phyloP scores from a whole-genome alignment of 2,888 invertebrate species.

The Dynastes tityus region DNA sequence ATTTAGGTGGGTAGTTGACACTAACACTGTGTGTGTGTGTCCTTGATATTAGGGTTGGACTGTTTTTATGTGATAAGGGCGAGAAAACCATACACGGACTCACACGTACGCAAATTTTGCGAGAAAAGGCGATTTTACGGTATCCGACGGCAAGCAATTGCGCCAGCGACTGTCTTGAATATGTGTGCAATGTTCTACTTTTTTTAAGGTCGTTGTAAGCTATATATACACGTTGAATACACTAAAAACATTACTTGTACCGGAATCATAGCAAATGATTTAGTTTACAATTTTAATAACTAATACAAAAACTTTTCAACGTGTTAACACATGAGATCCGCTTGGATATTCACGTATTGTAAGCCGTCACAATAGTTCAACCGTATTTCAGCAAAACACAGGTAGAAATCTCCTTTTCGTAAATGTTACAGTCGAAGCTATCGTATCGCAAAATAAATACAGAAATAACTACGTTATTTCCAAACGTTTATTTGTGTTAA shows the following conservation, averaged over 20 bases:
- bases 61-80: conserved; percentile 46
- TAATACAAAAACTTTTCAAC: not conserved
- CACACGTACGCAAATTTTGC: conserved; percentile 38
- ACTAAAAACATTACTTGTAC: conserved; percentile 32
- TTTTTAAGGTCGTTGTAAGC: conserved; percentile 45
- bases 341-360: not conserved
- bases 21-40: conserved; percentile 41
- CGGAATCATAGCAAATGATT: not conserved
- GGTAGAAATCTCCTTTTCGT: conserved; percentile 8
- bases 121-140: conserved; percentile 30
- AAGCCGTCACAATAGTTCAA: not conserved
- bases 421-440: not conserved
- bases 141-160: conserved; percentile 31
- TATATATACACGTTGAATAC: conserved; percentile 39
- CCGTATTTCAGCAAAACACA: not conserved
- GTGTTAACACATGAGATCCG: not conserved
- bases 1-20: conserved; percentile 52
- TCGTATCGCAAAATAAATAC: not conserved
- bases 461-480: no score
- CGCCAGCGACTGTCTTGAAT: conserved; percentile 29
- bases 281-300: not conserved
- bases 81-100: conserved; percentile 4
- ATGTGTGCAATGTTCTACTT: conserved; percentile 43
- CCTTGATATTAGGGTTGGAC: conserved; percentile 51
- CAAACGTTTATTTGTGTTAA: no score